Evolutionary conservation across 2,797 vertebrate genomes (phyloP).

Genomic region (Esox lucius): DNA sequence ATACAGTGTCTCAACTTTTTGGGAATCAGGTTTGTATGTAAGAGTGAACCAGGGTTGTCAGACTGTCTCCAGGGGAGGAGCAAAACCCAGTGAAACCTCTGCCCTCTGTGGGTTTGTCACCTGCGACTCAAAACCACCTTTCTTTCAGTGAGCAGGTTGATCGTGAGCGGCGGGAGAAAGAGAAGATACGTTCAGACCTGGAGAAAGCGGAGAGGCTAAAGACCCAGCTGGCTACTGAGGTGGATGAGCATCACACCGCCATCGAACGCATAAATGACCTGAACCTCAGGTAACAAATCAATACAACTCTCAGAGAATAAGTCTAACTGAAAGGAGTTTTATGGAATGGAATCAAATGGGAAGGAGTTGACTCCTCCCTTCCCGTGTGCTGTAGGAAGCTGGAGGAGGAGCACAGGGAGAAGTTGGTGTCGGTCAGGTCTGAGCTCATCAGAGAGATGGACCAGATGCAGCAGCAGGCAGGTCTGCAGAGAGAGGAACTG

Average conservation of each 20-base stretch:
- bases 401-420: conserved; percentile 92
- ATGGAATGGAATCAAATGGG: not conserved
- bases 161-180: conserved; percentile 86
- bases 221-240: conserved; percentile 87
- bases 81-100: no score
- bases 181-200: conserved; percentile 86
- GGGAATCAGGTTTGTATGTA: no score
- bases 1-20: no score
- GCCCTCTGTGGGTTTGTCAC: no score
- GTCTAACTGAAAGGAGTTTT: no score
- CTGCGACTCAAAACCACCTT: not conserved
- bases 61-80: no score
- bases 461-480: conserved; percentile 86
- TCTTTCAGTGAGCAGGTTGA: conserved; percentile 83
- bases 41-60: no score
- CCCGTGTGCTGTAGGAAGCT: conserved; percentile 78
- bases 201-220: conserved; percentile 92
- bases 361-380: not conserved
- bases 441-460: conserved; percentile 87
- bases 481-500: conserved; percentile 81
- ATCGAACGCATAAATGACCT: conserved; percentile 88
- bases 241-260: conserved; percentile 90
- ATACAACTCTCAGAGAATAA: no score
- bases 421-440: conserved; percentile 67
- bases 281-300: conserved; percentile 75